These are phyloP conservation scores for Iselma pallidipennis DNA, from an alignment of 2,888 invertebrate species.

Conservation along the genomic window DNA sequence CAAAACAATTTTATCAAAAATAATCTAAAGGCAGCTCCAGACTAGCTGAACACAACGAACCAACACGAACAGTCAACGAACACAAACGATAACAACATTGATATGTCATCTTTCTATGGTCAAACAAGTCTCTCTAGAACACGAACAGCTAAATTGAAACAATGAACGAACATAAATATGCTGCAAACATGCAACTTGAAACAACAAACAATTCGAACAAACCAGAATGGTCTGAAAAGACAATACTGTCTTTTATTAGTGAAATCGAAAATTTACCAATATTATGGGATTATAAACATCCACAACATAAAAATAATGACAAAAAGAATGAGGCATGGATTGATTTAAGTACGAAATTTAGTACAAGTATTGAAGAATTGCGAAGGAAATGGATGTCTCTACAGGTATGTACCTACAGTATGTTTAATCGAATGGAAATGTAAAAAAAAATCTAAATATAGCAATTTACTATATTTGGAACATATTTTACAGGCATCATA, in stretches of 20 bases:
- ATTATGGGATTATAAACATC: not conserved
- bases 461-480: not conserved
- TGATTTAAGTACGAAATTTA: not conserved
- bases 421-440: too few relatives aligned
- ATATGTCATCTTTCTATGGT: too few relatives aligned
- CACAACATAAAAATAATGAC: not conserved
- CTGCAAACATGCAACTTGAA: too few relatives aligned
- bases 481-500: not conserved
- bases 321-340: not conserved
- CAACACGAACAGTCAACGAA: too few relatives aligned
- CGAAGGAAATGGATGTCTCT: not conserved
- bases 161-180: not conserved
- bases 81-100: too few relatives aligned
- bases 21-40: too few relatives aligned
- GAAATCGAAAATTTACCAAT: not conserved
- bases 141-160: too few relatives aligned
- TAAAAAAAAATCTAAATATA: too few relatives aligned
- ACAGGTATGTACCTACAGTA: too few relatives aligned
- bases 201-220: not conserved
- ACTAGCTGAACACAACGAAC: too few relatives aligned
- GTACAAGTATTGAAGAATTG: not conserved
- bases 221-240: not conserved
- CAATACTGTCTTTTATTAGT: not conserved
- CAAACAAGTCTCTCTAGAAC: too few relatives aligned
- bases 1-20: too few relatives aligned